Base-by-base conservation (phyloP, 2,888 invertebrate species). In the Acanthosepion esculentum region DNA sequence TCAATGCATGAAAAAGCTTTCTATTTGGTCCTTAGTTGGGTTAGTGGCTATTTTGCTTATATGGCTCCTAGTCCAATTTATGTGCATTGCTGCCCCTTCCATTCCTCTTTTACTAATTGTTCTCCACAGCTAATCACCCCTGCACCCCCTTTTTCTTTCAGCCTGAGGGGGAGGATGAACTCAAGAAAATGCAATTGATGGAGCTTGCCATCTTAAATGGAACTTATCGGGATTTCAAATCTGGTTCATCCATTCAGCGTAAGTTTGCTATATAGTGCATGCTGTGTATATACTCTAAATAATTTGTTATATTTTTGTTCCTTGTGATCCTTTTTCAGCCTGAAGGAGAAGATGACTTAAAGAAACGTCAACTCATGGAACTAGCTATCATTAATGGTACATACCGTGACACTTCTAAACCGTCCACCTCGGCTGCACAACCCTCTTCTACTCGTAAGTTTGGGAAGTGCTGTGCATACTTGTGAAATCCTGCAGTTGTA, bases 191-290 rank as follows among this genome's bases (percentile, higher is more conserved):
- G 97, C 99, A 99, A 98, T 98, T 99, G 97, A 99, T 99, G 99
- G 99, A 99, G 98, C 98, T 99, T 97, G 99, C 99, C 97, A 99
- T 99, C 97, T 99, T 99, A 97, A 99, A 99, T 98, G 99, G 99
- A 97, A 99, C 99, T 95, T 99, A 99, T 98, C 98, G 99, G 97
- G 99, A 99, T 95, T 96, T 96, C 94, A 96, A 96, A 96, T 95
- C 96, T 95, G 95, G 96, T 94, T 96, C 96, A 91, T 95, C 95
- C 95, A 95, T 96, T 64, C 95, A 95, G 91, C 95, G 53, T 94
- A 94, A 91, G 91, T 94, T 94, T 91, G 91, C 94, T 64, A 94
- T 48, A 50, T 91, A 94, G 94, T 94, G 94, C 94, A 94, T 94
- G 94, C 94, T 94, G 94, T 94, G 41, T 94, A 64, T 55, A 55